A percentile compares a stretch with the other conserved stretches of the same genome.
phyloP scores from a whole-genome alignment of 2,797 vertebrate species.

The Sebastes paucispinis region DNA sequence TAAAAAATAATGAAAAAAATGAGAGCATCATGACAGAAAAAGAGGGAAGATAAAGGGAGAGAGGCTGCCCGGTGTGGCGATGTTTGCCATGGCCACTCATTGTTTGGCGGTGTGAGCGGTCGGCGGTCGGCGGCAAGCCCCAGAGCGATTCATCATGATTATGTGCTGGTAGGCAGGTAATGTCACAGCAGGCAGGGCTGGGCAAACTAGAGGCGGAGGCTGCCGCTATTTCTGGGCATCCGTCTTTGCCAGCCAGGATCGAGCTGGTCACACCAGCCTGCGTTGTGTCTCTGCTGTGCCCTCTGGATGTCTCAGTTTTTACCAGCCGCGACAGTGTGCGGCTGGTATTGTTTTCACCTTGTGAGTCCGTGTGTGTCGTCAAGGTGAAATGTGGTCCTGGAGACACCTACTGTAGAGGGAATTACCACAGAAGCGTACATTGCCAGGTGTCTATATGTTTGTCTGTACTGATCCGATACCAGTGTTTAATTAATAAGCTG shows the following conservation, averaged over 20 bases:
- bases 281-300: constrained; percentile 24
- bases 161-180: constrained; percentile 80
- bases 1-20: constrained; percentile 28
- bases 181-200: constrained; percentile 74
- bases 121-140: constrained; percentile 34
- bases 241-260: constrained; percentile 51
- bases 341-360: neutral
- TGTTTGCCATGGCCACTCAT: constrained; percentile 70
- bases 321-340: neutral
- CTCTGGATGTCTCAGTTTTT: constrained; percentile 9
- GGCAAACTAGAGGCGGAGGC: constrained; percentile 52
- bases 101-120: constrained; percentile 69
- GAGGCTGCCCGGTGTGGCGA: constrained; percentile 25
- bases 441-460: neutral
- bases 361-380: neutral
- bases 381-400: neutral
- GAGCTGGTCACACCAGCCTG: constrained; percentile 37
- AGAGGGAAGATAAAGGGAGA: constrained; percentile 47
- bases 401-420: neutral
- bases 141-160: constrained; percentile 83
- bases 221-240: constrained; percentile 57
- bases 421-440: neutral
- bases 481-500: too few relatives aligned
- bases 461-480: too few relatives aligned
- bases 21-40: constrained; percentile 17